phyloP scores from a whole-genome alignment of 1,140 invertebrate genomes.

The Monochamus saltuarius region DNA sequence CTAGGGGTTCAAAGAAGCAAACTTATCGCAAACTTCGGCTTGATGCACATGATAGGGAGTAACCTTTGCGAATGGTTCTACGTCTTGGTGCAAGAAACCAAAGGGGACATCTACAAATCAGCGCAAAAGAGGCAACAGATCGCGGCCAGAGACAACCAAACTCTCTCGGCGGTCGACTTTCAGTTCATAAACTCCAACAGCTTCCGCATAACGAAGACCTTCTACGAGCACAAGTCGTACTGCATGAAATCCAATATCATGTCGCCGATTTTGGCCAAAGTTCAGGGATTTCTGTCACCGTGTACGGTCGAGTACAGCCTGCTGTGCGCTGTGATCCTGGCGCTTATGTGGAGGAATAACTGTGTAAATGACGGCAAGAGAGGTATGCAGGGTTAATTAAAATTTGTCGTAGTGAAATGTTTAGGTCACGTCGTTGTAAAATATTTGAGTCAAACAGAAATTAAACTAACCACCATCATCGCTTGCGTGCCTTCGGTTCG shows the following conservation, averaged over 20 bases:
- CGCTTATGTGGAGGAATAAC: slow-evolving; percentile 65
- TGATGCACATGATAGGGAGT: slow-evolving; percentile 81
- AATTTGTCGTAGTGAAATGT: too few relatives aligned
- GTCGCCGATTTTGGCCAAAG: slow-evolving; percentile 61
- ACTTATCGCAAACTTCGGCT: slow-evolving; percentile 69
- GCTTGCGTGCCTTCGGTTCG: too few relatives aligned
- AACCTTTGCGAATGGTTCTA: slow-evolving; percentile 80
- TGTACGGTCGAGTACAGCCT: slow-evolving; percentile 75
- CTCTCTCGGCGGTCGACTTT: slow-evolving; percentile 27
- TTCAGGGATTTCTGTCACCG: slow-evolving; percentile 68
- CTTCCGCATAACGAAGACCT: slow-evolving; percentile 28
- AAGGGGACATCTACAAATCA: slow-evolving; percentile 65
- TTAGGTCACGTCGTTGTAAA: too few relatives aligned
- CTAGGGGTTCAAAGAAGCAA: slow-evolving; percentile 61
- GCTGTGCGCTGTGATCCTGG: slow-evolving; percentile 67
- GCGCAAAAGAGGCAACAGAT: slow-evolving; percentile 21
- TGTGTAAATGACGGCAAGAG: background rate
- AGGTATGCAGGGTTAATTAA: too few relatives aligned
- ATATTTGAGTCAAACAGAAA: too few relatives aligned
- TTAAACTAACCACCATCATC: too few relatives aligned
- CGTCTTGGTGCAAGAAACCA: slow-evolving; percentile 75
- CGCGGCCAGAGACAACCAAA: slow-evolving; percentile 29
- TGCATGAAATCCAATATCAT: slow-evolving; percentile 60
- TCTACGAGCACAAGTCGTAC: slow-evolving; percentile 36
- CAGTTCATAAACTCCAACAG: slow-evolving; percentile 35